Base-by-base conservation (phyloP, 1,140 invertebrate species). In the Ganaspis sp. region DNA sequence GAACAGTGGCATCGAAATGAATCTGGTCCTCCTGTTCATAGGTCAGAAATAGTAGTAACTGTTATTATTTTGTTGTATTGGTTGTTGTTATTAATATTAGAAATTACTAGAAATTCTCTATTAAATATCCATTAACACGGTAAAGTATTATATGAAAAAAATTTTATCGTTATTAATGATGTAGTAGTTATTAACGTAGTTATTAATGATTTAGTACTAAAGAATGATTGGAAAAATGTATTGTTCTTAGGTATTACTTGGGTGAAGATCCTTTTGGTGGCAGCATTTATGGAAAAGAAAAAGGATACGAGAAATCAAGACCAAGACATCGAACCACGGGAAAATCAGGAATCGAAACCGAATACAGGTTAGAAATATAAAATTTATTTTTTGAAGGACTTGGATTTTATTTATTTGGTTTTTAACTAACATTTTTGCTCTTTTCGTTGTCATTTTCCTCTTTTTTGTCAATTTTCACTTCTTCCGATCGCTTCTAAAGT, bases 261-360 rank as follows among this genome's bases (percentile, higher is more conserved):
- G 95, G 95, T 11, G 95, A 96, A 89, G 95, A 96, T 92, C 95
- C 95, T 4, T 96, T 95, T 87, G 94, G 93, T 34, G 95, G 95
- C 73, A 95, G 94, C 85, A 95, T 96, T 82, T 96, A 96, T 86
- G 95, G 95, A 38, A 92, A 94, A 75, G 95, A 96, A 87, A 95
- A 95, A 83, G 95, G 95, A 83, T 96, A 96, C 90, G 93, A 94
- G 84, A 92, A 92, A 0, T 92, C 92, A 78, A 93, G 91, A 87
- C 73, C 58, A 26, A 91, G 81, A 86, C 89, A 81, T 85, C 92
- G 85, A 79, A 64, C 26, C 87, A 87, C 69, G 38, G 77, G 81
- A 23, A 82, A 78, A 70, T 64, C 79, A 69, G 70, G 76, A 75
- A 78, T 83, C 37, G 85, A 86, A 54, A 83, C 80, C 4, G 86